Evolutionary conservation across 2,888 invertebrate species (phyloP).

Genomic region (Matsumyia berberina): DNA sequence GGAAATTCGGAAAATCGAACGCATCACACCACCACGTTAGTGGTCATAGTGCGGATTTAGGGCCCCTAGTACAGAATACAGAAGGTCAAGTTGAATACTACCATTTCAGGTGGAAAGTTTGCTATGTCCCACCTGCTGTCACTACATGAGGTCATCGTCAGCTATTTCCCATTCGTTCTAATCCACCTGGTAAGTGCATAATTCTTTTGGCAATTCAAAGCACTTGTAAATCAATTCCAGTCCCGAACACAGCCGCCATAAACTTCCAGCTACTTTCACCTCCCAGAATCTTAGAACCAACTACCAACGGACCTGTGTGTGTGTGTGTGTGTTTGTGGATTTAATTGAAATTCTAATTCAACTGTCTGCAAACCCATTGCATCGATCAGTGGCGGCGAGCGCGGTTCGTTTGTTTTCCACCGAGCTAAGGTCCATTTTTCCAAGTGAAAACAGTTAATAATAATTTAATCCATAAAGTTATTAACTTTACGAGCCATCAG

Average conservation of each 20-base stretch:
- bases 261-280: constrained; percentile 10
- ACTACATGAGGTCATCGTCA: too few species aligned
- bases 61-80: too few species aligned
- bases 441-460: constrained; percentile 70
- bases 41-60: too few species aligned
- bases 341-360: constrained; percentile 58
- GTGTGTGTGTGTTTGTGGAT: constrained; percentile 27
- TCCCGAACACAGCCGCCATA: background rate
- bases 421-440: constrained; percentile 40
- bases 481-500: constrained; percentile 65
- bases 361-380: constrained; percentile 50
- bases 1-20: too few species aligned
- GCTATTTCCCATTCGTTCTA: background rate
- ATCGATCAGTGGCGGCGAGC: constrained; percentile 37
- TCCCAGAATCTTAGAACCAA: background rate
- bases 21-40: too few species aligned
- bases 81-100: too few species aligned
- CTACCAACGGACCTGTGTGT: too few species aligned
- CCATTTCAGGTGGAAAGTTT: too few species aligned
- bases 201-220: background rate
- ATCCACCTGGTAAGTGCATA: background rate
- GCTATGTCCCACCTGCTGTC: too few species aligned
- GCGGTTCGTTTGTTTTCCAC: constrained; percentile 62
- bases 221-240: background rate
- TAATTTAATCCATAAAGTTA: constrained; percentile 75